Percentiles rank a stretch among this genome's conserved stretches.
Conservation (phyloP, 2,888 invertebrate genomes). For the Ecdyonurus torrentis region DNA sequence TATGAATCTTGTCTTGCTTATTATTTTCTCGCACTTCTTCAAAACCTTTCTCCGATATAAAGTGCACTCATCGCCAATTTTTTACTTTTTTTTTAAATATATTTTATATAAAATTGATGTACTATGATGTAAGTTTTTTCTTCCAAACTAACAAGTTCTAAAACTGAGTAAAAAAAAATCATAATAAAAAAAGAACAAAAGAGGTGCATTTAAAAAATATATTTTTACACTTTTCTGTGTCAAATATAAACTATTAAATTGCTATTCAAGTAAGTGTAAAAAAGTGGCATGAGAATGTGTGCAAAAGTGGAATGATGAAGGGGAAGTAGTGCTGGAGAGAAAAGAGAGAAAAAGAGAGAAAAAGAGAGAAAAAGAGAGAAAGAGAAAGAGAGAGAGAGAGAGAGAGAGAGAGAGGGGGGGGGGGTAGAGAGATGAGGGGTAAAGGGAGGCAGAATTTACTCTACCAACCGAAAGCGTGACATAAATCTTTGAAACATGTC, state of each 20-base stretch:
- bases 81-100: too few species aligned
- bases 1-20: too few species aligned
- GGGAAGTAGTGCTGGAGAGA: neutral
- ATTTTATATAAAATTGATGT: too few species aligned
- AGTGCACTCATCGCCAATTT: too few species aligned
- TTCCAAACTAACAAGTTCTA: too few species aligned
- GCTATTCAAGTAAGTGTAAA: neutral
- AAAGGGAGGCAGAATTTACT: slow-evolving; percentile 2
- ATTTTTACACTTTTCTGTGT: neutral
- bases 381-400: neutral
- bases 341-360: too few species aligned
- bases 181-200: too few species aligned
- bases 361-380: neutral
- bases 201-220: too few species aligned
- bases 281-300: neutral
- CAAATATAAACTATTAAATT: neutral
- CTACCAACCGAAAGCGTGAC: slow-evolving; percentile 2
- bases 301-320: slow-evolving; percentile 1
- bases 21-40: too few species aligned
- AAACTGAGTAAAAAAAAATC: neutral
- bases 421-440: neutral
- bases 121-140: too few species aligned
- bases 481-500: slow-evolving; percentile 4
- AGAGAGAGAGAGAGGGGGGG: neutral
- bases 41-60: too few species aligned